Evolutionary conservation across 2,797 vertebrate genomes (phyloP).

Genomic region (Leptoclinus maculatus): DNA sequence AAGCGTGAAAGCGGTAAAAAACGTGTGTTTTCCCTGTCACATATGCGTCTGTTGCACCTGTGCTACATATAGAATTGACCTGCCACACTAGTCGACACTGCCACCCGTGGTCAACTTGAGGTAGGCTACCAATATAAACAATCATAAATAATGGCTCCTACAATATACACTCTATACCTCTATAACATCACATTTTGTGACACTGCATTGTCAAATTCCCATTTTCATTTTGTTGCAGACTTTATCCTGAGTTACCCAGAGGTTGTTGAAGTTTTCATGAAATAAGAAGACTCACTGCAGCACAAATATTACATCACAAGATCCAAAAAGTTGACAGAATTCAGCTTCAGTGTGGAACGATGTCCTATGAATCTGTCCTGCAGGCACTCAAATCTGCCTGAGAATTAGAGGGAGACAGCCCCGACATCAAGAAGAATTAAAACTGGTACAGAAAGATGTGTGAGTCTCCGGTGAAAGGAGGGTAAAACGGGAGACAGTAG

Average conservation of each 20-base stretch:
- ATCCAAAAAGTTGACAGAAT: conserved; percentile 51
- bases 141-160: neutral
- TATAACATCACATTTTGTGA: neutral
- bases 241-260: conserved; percentile 13
- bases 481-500: conserved; percentile 36
- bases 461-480: conserved; percentile 48
- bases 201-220: conserved; percentile 2
- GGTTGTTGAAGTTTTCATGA: conserved; percentile 15
- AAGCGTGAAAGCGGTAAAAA: neutral
- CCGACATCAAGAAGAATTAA: conserved; percentile 70
- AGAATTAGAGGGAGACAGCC: conserved; percentile 54
- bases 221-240: conserved; percentile 24
- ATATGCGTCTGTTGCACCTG: neutral
- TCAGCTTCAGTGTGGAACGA: conserved; percentile 33
- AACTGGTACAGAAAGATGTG: conserved; percentile 50
- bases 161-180: neutral
- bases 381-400: conserved; percentile 54
- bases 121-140: neutral
- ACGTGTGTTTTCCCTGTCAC: neutral
- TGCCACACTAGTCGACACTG: neutral
- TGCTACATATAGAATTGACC: neutral
- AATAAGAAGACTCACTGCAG: conserved; percentile 35
- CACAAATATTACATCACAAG: conserved; percentile 71
- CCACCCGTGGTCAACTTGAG: neutral
- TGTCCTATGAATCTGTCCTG: conserved; percentile 52